phyloP scores from a whole-genome alignment of 2,113 vertebrate species.

The Aspiorhynchus laticeps region DNA sequence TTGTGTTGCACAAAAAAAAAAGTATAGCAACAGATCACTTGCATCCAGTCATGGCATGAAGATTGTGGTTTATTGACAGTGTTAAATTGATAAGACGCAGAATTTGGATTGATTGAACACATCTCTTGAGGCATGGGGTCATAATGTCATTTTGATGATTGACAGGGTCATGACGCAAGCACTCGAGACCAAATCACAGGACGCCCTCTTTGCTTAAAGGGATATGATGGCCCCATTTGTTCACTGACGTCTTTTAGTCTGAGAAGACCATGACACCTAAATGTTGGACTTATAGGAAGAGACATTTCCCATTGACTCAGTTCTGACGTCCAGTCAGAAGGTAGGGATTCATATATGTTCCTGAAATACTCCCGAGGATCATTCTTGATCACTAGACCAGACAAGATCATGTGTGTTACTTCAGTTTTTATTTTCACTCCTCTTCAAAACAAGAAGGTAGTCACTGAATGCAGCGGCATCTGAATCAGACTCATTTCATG shows the following conservation, averaged over 20 bases:
- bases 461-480: neutral
- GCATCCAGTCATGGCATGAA: too few relatives aligned
- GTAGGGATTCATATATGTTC: slow-evolving; percentile 3
- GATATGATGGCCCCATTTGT: neutral
- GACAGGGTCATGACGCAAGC: neutral
- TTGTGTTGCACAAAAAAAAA: neutral
- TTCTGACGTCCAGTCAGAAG: neutral
- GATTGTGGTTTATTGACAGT: neutral
- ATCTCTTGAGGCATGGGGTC: neutral
- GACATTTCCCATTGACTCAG: neutral
- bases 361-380: neutral
- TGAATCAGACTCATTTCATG: slow-evolving; percentile 2
- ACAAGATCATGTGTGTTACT: neutral
- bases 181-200: neutral
- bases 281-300: slow-evolving; percentile 10
- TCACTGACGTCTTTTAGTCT: neutral
- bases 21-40: neutral
- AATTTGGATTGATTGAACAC: neutral
- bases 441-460: neutral
- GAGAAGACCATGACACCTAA: neutral
- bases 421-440: neutral
- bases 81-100: neutral
- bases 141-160: neutral
- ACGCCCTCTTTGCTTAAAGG: neutral
- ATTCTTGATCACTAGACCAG: neutral